Evolutionary conservation across 2,797 vertebrate genomes (phyloP).

Genomic region (Myotis pilosus): DNA sequence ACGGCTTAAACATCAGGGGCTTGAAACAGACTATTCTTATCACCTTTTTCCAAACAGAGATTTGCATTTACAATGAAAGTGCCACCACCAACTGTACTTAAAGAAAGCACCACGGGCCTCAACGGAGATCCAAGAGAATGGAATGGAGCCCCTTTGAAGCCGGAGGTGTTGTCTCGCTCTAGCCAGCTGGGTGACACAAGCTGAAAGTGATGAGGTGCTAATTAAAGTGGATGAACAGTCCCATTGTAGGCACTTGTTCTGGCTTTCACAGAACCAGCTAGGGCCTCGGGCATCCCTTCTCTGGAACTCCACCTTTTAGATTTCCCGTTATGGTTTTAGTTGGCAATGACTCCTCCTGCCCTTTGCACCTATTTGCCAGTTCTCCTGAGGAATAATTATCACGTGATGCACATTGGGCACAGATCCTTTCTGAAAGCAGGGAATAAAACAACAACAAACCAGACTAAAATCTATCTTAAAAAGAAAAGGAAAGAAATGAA

Average conservation of each 20-base stretch:
- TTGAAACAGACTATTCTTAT: slow-evolving; percentile 86
- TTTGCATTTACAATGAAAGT: slow-evolving; percentile 86
- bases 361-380: slow-evolving; percentile 36
- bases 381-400: background rate
- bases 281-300: slow-evolving; percentile 67
- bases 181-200: slow-evolving; percentile 85
- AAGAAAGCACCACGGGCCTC: slow-evolving; percentile 87
- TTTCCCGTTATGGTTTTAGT: background rate
- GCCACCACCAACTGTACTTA: slow-evolving; percentile 88
- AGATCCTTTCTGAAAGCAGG: slow-evolving; percentile 50
- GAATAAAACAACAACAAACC: background rate
- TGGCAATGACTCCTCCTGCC: slow-evolving; percentile 5
- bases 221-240: slow-evolving; percentile 87
- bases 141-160: slow-evolving; percentile 84
- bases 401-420: slow-evolving; percentile 26
- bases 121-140: slow-evolving; percentile 84
- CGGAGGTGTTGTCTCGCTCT: slow-evolving; percentile 85
- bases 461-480: background rate
- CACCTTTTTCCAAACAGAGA: slow-evolving; percentile 86
- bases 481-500: background rate
- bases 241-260: slow-evolving; percentile 83
- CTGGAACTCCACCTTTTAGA: background rate
- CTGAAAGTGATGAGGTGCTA: slow-evolving; percentile 89
- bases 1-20: slow-evolving; percentile 83
- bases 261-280: slow-evolving; percentile 83